Base-by-base conservation (phyloP, 1,140 invertebrate species). In the Euura saliciscinereae region DNA sequence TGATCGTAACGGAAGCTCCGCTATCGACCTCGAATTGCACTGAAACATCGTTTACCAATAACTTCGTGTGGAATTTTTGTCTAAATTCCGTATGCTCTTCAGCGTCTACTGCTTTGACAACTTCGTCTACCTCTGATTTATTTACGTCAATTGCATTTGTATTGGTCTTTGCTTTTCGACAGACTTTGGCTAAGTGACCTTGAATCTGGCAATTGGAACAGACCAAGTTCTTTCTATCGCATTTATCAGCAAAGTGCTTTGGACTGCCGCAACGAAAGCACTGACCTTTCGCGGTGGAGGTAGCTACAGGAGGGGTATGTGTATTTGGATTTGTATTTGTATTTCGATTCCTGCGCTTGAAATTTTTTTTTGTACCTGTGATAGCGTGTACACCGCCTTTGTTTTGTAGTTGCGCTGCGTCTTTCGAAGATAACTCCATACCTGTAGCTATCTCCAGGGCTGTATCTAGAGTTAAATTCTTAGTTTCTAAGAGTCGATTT, bases 251-350 rank as follows among this genome's bases (percentile, higher is more conserved):
- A 8, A 44, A 28, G 65, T 72, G 70, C 11, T 13, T 64, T 28
- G 28, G 28, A 13, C 44, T 45, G n/a, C 70, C 73, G 11, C 66
- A 74, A 8, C 73, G 46, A 44, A n/a, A 74, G 69, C 73, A 74
- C 6, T 67, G 28, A 28, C 1, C 1, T 28, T 28, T 28, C 28
- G 28, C 28, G 28, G 28, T 28, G 28, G 28, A 28, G 28, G 28
- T 28, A 28, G 28, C 28, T 28, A 28, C 28, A 28, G 28, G 28
- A 28, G 28, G 0, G 28, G 28, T 28, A 28, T 28, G 28, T 28
- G 28, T 51, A 6, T 13, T 13, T 11, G 67, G 51, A 71, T 1
- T 6, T 7, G 51, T 71, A 10, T 66, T 45, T 45, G 5, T 64
- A 44, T 4, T 69, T n/a, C n/a, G 11, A 11, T 59, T 51, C 8